phyloP scores from a whole-genome alignment of 2,888 invertebrate genomes.

The Cheilosia impressa region DNA sequence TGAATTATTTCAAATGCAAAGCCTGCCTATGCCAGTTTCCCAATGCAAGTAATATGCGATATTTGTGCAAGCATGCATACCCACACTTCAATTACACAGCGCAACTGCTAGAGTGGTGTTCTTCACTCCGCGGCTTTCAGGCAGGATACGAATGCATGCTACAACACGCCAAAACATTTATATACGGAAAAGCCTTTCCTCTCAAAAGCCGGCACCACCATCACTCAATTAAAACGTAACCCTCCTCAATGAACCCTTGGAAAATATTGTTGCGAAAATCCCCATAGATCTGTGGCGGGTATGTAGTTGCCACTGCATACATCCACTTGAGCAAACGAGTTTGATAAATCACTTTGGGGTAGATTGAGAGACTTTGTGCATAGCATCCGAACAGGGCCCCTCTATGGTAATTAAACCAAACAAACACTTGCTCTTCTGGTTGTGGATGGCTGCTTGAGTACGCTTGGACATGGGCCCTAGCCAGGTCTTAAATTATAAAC shows the following conservation, averaged over 20 bases:
- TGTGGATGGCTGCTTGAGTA: slow-evolving; percentile 7
- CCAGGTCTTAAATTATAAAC: slow-evolving; percentile 41
- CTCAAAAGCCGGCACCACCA: slow-evolving; percentile 1
- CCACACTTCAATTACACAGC: slow-evolving; percentile 3
- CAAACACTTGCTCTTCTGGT: slow-evolving; percentile 46
- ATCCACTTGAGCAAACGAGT: slow-evolving; percentile 1
- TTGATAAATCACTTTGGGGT: slow-evolving; percentile 57
- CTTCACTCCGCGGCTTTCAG: not conserved
- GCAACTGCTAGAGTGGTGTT: slow-evolving; percentile 8
- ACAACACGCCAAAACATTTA: slow-evolving; percentile 1
- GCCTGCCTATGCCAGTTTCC: not conserved
- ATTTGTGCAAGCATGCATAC: not conserved
- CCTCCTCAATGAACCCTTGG: slow-evolving; percentile 41
- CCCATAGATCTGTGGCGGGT: slow-evolving; percentile 2
- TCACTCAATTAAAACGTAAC: slow-evolving; percentile 52
- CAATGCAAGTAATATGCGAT: not conserved
- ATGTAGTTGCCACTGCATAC: slow-evolving; percentile 3
- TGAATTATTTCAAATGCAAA: not conserved
- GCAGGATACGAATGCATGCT: not conserved
- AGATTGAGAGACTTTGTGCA: slow-evolving; percentile 40
- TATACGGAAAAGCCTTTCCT: not conserved
- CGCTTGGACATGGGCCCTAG: not conserved
- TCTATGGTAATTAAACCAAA: slow-evolving; percentile 54
- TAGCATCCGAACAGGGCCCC: slow-evolving; percentile 4
- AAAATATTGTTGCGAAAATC: slow-evolving; percentile 30